Conservation (phyloP, 2,888 invertebrate species). For the Acanthosepion esculentum region DNA sequence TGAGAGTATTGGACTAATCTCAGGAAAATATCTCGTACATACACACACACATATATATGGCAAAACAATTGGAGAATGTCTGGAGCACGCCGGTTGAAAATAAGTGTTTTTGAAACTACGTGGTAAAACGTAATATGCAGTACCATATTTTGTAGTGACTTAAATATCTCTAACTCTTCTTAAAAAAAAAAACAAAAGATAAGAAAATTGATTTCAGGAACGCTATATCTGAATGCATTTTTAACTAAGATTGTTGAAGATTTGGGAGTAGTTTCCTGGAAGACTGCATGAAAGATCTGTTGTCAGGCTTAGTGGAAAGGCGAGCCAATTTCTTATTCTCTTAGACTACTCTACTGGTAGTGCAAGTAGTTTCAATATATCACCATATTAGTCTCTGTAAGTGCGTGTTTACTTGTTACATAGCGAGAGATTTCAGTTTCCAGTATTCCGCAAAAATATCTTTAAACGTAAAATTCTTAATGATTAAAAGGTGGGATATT, state of each 20-base stretch:
- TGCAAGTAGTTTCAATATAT: background rate
- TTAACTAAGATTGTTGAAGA: too few species aligned
- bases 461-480: too few species aligned
- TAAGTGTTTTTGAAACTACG: background rate
- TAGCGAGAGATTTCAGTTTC: background rate
- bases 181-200: too few species aligned
- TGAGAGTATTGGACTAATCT: too few species aligned
- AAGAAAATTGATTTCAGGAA: background rate
- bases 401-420: constrained; percentile 11
- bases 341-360: background rate
- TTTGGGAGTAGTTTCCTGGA: background rate
- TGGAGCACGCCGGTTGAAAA: background rate
- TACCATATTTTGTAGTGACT: background rate
- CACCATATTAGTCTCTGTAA: background rate
- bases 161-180: too few species aligned
- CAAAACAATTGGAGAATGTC: background rate
- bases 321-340: background rate
- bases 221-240: too few species aligned
- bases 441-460: background rate
- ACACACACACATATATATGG: background rate
- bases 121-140: background rate
- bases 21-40: too few species aligned
- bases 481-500: too few species aligned
- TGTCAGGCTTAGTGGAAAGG: background rate
- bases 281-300: background rate